A percentile compares a stretch with the other conserved stretches of the same genome.
Evolutionary conservation across 2,113 vertebrate species (phyloP).

Genomic region (zebrafish (Danio rerio)): GRCz12tu NC_133194.1:24472001-24472500

Average conservation of each 20-base stretch:
- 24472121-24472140: constrained; percentile 72
- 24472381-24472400: constrained; percentile 92
- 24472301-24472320: constrained; percentile 94
- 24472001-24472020: constrained; percentile 73
- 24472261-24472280: constrained; percentile 80
- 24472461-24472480: constrained; percentile 99
- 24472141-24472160: constrained; percentile 70
- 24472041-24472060: constrained; percentile 73
- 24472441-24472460: constrained; percentile 90
- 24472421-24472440: constrained; percentile 89
- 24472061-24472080: constrained; percentile 75
- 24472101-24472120: constrained; percentile 69
- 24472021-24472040: constrained; percentile 75
- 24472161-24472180: constrained; percentile 67
- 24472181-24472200: constrained; percentile 73
- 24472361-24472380: constrained; percentile 91
- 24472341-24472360: constrained; percentile 92
- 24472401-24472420: constrained; percentile 90
- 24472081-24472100: constrained; percentile 76
- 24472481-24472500: constrained; percentile 98
- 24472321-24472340: constrained; percentile 96
- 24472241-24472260: constrained; percentile 79
- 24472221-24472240: constrained; percentile 75
- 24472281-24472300: constrained; percentile 84
- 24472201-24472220: constrained; percentile 69